A percentile compares a stretch with the other conserved stretches of the same genome.
phyloP scores from a whole-genome alignment of 35 echinoderm and acorn worm species.

The Acanthaster planci region DNA sequence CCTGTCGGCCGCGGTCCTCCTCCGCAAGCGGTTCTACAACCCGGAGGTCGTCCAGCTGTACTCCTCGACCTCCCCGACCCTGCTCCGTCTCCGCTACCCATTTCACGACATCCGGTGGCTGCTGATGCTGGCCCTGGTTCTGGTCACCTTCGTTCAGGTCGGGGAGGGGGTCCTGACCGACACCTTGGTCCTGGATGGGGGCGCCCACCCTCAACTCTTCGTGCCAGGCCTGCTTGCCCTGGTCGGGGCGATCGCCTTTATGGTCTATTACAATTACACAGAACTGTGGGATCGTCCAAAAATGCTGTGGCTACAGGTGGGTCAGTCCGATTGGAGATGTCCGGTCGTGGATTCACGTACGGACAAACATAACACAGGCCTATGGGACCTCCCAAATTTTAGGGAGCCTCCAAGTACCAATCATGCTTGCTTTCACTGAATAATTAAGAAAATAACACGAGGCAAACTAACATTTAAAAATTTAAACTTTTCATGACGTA shows the following conservation, averaged over 20 bases:
- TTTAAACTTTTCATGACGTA: too few relatives aligned
- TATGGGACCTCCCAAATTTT: too few relatives aligned
- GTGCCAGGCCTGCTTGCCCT: neutral
- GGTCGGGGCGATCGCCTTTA: neutral
- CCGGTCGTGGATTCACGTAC: too few relatives aligned
- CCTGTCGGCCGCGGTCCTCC: neutral
- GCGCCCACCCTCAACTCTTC: neutral
- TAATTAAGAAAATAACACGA: too few relatives aligned
- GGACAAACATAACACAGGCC: too few relatives aligned
- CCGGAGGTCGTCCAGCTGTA: neutral
- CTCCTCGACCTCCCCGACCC: neutral
- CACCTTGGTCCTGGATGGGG: neutral
- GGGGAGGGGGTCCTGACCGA: neutral
- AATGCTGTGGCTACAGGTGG: neutral
- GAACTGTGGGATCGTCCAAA: neutral
- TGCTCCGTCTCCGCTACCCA: slow-evolving; percentile 4
- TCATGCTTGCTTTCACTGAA: too few relatives aligned
- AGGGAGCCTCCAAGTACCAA: too few relatives aligned
- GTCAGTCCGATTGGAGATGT: too few relatives aligned
- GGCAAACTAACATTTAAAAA: too few relatives aligned
- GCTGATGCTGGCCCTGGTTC: neutral
- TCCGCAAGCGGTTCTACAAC: neutral
- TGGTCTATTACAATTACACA: neutral
- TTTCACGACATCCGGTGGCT: slow-evolving; percentile 1
- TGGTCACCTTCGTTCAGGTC: neutral